Conservation (phyloP, 2,797 vertebrate species). For the Astyanax mexicanus region DNA sequence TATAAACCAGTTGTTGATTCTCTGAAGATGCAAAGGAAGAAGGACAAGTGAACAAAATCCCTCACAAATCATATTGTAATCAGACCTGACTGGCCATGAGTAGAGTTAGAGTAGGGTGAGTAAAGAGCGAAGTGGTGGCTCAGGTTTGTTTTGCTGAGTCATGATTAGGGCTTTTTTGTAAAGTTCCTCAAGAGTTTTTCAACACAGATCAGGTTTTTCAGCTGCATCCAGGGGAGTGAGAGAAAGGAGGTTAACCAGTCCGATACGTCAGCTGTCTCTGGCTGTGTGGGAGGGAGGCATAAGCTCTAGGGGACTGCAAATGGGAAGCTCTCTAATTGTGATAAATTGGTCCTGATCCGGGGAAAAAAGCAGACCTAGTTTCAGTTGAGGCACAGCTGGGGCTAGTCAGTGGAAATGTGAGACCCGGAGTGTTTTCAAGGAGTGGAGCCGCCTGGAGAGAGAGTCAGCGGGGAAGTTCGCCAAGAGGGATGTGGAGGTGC, state of each 20-base stretch:
- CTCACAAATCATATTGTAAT: slow-evolving; percentile 36
- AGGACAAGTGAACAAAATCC: not conserved
- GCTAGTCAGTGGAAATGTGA: slow-evolving; percentile 62
- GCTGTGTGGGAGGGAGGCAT: slow-evolving; percentile 34
- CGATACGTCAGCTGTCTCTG: slow-evolving; percentile 32
- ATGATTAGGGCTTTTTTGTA: slow-evolving; percentile 38
- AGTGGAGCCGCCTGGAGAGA: slow-evolving; percentile 49
- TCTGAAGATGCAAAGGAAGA: slow-evolving; percentile 22
- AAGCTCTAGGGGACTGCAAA: slow-evolving; percentile 45
- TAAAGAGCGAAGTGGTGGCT: slow-evolving; percentile 21
- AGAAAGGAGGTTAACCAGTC: slow-evolving; percentile 48
- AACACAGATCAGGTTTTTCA: slow-evolving; percentile 8
- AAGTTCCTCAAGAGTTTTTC: slow-evolving; percentile 48
- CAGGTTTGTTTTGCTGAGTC: slow-evolving; percentile 37
- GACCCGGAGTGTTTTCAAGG: slow-evolving; percentile 52
- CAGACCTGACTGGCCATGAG: slow-evolving; percentile 34
- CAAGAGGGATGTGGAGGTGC: slow-evolving; percentile 54
- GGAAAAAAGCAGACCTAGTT: slow-evolving; percentile 54
- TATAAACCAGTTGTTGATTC: slow-evolving; percentile 33
- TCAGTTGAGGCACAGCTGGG: slow-evolving; percentile 61
- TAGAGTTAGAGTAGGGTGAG: slow-evolving; percentile 14
- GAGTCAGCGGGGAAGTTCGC: slow-evolving; percentile 40
- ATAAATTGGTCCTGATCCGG: slow-evolving; percentile 55
- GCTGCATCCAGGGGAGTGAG: slow-evolving; percentile 32
- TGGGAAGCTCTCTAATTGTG: slow-evolving; percentile 61